A percentile compares a stretch with the other conserved stretches of the same genome.
These are phyloP conservation scores for Phataginus tricuspis DNA, from an alignment of 2,797 vertebrate genomes.

Conservation along the genomic window DNA sequence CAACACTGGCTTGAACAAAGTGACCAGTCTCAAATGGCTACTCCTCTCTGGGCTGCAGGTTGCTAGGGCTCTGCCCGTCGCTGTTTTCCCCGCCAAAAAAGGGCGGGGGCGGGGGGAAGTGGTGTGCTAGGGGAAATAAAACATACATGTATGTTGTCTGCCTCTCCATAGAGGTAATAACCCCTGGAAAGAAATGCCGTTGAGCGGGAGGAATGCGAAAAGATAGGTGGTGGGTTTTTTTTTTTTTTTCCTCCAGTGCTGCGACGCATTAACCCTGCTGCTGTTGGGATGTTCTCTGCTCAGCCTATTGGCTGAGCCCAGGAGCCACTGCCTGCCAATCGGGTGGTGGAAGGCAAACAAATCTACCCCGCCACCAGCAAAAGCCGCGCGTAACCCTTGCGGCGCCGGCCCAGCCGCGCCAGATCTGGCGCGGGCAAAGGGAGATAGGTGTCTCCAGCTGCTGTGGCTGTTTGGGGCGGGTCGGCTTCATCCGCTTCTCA, in stretches of 20 bases:
- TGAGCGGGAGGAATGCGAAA: conserved; percentile 52
- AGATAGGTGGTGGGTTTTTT: conserved; percentile 36
- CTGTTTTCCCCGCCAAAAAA: conserved; percentile 67
- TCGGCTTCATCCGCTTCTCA: conserved; percentile 65
- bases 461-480: conserved; percentile 75
- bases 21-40: conserved; percentile 77
- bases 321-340: conserved; percentile 85
- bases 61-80: conserved; percentile 76
- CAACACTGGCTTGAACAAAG: conserved; percentile 69
- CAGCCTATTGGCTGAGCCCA: conserved; percentile 81
- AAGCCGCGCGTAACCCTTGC: conserved; percentile 85
- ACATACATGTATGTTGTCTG: conserved; percentile 25
- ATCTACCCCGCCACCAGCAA: conserved; percentile 88
- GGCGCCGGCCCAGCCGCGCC: conserved; percentile 82
- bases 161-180: conserved; percentile 45
- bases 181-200: conserved; percentile 35
- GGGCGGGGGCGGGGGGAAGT: conserved; percentile 54
- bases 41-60: conserved; percentile 72
- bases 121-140: not conserved
- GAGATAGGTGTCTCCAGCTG: conserved; percentile 80
- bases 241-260: conserved; percentile 38
- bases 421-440: conserved; percentile 78
- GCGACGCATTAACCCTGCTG: conserved; percentile 79
- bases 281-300: conserved; percentile 76
- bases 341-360: conserved; percentile 82